Conservation (phyloP, 2,797 vertebrate species). For the Pempheris klunzingeri region DNA sequence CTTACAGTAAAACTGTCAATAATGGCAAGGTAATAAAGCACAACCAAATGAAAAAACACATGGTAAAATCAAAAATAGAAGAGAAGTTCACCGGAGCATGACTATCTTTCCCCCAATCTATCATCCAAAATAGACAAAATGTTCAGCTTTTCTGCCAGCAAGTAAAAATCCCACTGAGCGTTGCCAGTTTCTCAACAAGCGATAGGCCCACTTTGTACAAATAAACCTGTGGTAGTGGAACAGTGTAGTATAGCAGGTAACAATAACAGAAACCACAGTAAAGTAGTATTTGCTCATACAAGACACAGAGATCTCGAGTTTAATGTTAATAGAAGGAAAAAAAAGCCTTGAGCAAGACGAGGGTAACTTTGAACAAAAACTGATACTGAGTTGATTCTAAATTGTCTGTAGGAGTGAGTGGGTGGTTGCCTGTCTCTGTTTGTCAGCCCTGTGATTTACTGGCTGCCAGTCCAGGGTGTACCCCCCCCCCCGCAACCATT, state of each 20-base stretch:
- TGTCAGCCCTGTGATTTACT: no score
- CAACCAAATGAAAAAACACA: neutral
- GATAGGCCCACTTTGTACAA: constrained; percentile 32
- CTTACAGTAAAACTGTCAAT: neutral
- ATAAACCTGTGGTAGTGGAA: constrained; percentile 17
- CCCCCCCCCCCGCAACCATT: no score
- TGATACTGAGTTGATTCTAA: no score
- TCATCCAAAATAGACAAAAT: constrained; percentile 5
- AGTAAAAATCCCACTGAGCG: neutral
- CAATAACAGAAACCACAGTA: constrained; percentile 28
- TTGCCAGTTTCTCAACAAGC: neutral
- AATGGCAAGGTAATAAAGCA: neutral
- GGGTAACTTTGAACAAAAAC: neutral
- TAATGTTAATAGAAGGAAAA: neutral
- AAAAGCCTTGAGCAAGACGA: neutral
- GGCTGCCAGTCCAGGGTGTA: no score
- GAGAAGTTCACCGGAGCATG: neutral
- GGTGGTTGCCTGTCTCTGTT: no score
- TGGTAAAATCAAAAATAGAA: neutral
- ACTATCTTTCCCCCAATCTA: neutral
- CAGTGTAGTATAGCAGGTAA: constrained; percentile 30
- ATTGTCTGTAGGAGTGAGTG: no score
- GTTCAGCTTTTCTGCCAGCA: constrained; percentile 4
- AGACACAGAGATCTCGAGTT: neutral
- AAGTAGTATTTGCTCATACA: neutral